A percentile compares a stretch with the other conserved stretches of the same genome.
Evolutionary conservation across 2,113 vertebrate genomes (phyloP).

Genomic region (Orcinus orca): DNA sequence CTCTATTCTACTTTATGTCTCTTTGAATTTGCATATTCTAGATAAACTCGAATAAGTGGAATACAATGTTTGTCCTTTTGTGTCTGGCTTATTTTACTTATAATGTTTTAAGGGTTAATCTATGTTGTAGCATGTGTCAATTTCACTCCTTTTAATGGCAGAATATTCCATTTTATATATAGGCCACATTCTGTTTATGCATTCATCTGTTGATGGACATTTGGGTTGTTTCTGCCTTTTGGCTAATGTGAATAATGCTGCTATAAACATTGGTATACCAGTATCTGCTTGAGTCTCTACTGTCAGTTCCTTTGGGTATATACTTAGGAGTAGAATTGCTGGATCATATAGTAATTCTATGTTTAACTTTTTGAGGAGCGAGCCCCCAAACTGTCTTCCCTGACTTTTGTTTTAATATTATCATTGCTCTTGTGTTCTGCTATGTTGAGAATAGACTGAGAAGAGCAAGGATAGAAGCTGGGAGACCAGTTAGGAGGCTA

Average conservation of each 20-base stretch:
- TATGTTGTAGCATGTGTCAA: not conserved
- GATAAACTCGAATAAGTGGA: not conserved
- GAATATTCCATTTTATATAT: not conserved
- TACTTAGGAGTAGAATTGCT: not conserved
- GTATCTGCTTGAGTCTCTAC: not conserved
- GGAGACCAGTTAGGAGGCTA: not conserved
- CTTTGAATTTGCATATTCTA: slow-evolving; percentile 3
- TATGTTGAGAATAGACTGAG: not conserved
- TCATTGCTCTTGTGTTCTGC: not conserved
- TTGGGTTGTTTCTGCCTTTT: slow-evolving; percentile 14
- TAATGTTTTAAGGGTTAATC: not conserved
- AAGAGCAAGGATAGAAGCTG: not conserved
- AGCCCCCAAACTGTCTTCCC: not conserved
- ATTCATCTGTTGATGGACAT: not conserved
- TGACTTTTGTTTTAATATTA: not conserved
- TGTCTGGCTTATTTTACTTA: not conserved
- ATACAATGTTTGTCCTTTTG: not conserved
- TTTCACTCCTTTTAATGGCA: slow-evolving; percentile 4
- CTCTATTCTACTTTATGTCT: not conserved
- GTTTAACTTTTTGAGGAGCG: slow-evolving; percentile 16
- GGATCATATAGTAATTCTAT: not conserved
- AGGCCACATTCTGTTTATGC: not conserved
- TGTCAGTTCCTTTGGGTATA: not conserved
- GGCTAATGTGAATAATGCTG: not conserved
- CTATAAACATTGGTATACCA: not conserved